Conservation (phyloP, 35 echinoderm and acorn worm genomes). For the Lytechinus variegatus region DNA sequence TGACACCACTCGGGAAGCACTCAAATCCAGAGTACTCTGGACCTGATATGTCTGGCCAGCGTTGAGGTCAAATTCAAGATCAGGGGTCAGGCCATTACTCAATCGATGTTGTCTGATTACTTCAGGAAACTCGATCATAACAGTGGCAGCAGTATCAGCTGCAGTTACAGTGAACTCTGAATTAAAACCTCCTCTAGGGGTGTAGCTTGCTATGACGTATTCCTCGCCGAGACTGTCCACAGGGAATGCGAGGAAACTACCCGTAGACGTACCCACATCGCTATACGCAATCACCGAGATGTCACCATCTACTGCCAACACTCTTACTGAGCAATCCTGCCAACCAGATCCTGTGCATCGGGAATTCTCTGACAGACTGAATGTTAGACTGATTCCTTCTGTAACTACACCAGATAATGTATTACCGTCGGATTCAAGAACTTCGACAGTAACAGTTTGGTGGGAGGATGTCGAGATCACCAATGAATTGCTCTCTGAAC, state of each 20-base stretch:
- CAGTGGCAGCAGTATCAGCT: background rate
- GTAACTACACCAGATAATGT: background rate
- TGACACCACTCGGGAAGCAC: constrained; percentile 51
- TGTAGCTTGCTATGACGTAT: constrained; percentile 46
- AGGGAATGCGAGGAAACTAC: constrained; percentile 55
- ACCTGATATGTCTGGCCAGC: constrained; percentile 51
- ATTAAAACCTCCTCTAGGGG: constrained; percentile 1
- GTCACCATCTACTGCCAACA: background rate
- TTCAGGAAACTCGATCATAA: constrained; percentile 19
- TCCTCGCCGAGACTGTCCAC: constrained; percentile 41
- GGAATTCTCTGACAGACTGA: constrained; percentile 9
- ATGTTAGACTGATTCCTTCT: background rate
- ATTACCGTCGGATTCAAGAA: background rate
- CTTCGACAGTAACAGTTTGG: background rate
- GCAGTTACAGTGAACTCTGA: constrained; percentile 59
- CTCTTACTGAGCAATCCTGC: background rate
- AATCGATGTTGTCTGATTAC: background rate
- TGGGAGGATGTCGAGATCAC: background rate
- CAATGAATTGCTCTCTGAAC: background rate
- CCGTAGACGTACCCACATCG: background rate
- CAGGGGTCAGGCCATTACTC: background rate
- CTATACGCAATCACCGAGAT: constrained; percentile 22
- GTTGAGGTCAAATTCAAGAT: constrained; percentile 23
- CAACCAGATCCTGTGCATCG: background rate
- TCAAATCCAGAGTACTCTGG: constrained; percentile 58